Percentiles rank a stretch among this genome's conserved stretches.
phyloP scores from a whole-genome alignment of 2,888 invertebrate genomes.

The Fragum sueziense region DNA sequence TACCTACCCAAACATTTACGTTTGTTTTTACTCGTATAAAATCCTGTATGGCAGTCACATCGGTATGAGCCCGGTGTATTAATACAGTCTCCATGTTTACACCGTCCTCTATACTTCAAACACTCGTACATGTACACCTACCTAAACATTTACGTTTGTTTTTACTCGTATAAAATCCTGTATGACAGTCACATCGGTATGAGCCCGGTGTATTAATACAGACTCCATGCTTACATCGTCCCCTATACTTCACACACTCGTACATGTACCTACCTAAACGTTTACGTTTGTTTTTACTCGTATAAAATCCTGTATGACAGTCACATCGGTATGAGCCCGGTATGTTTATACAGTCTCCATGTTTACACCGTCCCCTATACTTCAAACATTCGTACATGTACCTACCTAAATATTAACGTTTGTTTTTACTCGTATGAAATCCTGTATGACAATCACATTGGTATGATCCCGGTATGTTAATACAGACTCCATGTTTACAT shows the following conservation, averaged over 20 bases:
- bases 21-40: no score
- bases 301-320: conserved; percentile 61
- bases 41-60: no score
- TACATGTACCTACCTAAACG: conserved; percentile 54
- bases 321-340: conserved; percentile 66
- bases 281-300: conserved; percentile 43
- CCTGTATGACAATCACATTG: conserved; percentile 65
- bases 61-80: no score
- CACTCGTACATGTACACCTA: no score
- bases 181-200: not conserved
- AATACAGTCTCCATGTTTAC: no score
- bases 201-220: not conserved
- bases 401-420: conserved; percentile 57
- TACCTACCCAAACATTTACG: no score
- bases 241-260: no score
- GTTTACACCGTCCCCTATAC: conserved; percentile 37
- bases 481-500: conserved; percentile 61
- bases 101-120: no score
- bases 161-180: not conserved
- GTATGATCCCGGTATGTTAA: conserved; percentile 67
- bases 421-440: conserved; percentile 41
- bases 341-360: conserved; percentile 67
- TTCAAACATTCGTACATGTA: conserved; percentile 19
- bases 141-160: no score
- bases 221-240: no score